Evolutionary conservation across 1,140 invertebrate species (phyloP).

Genomic region (Nylanderia fulva): DNA sequence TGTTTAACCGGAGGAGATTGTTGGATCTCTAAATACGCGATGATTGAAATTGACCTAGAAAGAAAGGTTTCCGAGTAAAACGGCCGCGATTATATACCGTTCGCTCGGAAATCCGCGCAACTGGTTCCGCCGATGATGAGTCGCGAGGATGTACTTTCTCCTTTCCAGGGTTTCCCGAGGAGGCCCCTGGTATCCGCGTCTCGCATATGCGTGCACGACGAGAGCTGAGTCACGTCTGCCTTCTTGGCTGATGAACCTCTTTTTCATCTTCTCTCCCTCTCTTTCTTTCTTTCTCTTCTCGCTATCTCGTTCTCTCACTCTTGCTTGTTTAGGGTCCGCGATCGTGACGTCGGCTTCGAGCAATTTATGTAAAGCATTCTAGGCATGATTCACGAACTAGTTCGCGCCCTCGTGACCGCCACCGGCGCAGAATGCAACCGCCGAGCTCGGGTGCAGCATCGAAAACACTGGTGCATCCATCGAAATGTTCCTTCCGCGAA

Average conservation of each 20-base stretch:
- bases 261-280: conserved; percentile 39
- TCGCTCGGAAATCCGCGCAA: conserved; percentile 60
- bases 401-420: conserved; percentile 83
- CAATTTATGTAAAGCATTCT: conserved; percentile 84
- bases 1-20: background rate
- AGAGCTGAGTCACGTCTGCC: conserved; percentile 69
- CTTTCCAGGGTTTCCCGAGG: conserved; percentile 63
- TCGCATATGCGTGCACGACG: conserved; percentile 53
- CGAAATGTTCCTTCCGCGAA: conserved; percentile 1
- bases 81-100: conserved; percentile 15
- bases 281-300: background rate
- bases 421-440: conserved; percentile 78
- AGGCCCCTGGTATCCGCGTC: conserved; percentile 29
- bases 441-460: conserved; percentile 16
- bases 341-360: conserved; percentile 81
- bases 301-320: conserved; percentile 26
- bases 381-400: conserved; percentile 86
- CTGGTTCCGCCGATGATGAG: conserved; percentile 59
- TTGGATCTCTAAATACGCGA: background rate
- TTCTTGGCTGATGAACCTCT: conserved; percentile 56
- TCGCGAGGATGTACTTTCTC: conserved; percentile 67
- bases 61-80: conserved; percentile 36
- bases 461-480: conserved; percentile 52
- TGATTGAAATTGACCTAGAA: conserved; percentile 28
- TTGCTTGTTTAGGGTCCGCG: conserved; percentile 60